Percentiles rank a stretch among this genome's conserved stretches.
These are phyloP conservation scores for Troides aeacus DNA, from an alignment of 2,888 invertebrate species.

Conservation along the genomic window DNA sequence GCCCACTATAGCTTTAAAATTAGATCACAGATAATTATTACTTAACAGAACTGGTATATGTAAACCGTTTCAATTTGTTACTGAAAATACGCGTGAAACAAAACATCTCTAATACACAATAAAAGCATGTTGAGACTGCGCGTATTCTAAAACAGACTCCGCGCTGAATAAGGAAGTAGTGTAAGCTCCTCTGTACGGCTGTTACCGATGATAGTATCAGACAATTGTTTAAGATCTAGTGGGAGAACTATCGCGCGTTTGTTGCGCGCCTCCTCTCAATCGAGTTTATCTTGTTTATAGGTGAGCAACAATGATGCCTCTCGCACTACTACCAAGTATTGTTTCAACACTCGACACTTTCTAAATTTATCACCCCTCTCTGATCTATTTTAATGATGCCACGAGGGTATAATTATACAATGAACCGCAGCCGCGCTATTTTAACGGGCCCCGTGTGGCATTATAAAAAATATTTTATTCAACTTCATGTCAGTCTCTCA, in stretches of 20 bases:
- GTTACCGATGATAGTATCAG: slow-evolving; percentile 41
- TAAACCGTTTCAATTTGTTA: too few relatives aligned
- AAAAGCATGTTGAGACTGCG: background rate
- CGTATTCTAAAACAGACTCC: slow-evolving; percentile 5
- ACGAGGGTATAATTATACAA: slow-evolving; percentile 44
- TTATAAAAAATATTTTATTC: too few relatives aligned
- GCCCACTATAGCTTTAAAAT: too few relatives aligned
- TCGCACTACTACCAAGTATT: slow-evolving; percentile 58
- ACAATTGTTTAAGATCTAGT: slow-evolving; percentile 47
- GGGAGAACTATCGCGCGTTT: slow-evolving; percentile 42
- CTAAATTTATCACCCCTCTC: slow-evolving; percentile 62
- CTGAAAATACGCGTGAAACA: too few relatives aligned
- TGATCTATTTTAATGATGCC: slow-evolving; percentile 60
- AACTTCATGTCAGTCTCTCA: too few relatives aligned
- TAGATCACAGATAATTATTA: too few relatives aligned
- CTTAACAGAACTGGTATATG: too few relatives aligned
- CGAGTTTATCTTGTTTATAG: slow-evolving; percentile 59
- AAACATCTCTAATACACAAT: background rate
- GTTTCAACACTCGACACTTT: slow-evolving; percentile 70
- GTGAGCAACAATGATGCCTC: slow-evolving; percentile 53
- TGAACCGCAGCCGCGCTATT: slow-evolving; percentile 16
- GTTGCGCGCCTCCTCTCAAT: slow-evolving; percentile 42
- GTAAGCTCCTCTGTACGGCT: slow-evolving; percentile 23
- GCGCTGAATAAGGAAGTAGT: slow-evolving; percentile 24
- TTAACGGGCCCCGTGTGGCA: background rate